These are phyloP conservation scores for Leucosticte australis DNA, from an alignment of 2,113 vertebrate species.

Conservation along the genomic window DNA sequence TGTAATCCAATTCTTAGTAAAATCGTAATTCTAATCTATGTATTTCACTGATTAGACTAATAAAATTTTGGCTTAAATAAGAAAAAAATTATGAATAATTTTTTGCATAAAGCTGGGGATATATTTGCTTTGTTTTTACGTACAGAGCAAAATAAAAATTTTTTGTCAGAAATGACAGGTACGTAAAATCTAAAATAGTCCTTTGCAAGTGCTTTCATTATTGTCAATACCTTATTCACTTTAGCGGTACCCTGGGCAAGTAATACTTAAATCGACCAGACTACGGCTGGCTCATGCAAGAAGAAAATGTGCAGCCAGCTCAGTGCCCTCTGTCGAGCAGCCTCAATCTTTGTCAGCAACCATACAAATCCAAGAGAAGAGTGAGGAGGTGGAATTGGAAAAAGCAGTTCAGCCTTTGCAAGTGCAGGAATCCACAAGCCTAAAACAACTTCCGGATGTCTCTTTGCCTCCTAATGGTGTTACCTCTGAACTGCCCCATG, in stretches of 20 bases:
- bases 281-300: constrained; percentile 77
- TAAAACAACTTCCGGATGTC: constrained; percentile 68
- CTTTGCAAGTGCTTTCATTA: neutral
- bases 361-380: constrained; percentile 72
- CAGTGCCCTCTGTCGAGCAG: constrained; percentile 35
- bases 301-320: constrained; percentile 72
- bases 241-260: constrained; percentile 93
- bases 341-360: constrained; percentile 74
- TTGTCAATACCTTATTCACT: neutral
- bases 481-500: constrained; percentile 56
- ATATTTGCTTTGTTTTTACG: neutral
- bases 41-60: neutral
- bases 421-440: constrained; percentile 55
- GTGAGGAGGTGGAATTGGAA: constrained; percentile 56
- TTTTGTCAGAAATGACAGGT: neutral
- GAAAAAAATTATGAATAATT: neutral
- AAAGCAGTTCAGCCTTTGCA: constrained; percentile 42
- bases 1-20: neutral
- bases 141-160: neutral
- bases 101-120: neutral
- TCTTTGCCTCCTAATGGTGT: constrained; percentile 75
- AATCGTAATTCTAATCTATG: neutral
- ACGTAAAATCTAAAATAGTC: neutral
- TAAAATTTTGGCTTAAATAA: neutral
- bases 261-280: constrained; percentile 92